Base-by-base conservation (phyloP, 2,888 invertebrate species). In the Cosmia trapezina region DNA sequence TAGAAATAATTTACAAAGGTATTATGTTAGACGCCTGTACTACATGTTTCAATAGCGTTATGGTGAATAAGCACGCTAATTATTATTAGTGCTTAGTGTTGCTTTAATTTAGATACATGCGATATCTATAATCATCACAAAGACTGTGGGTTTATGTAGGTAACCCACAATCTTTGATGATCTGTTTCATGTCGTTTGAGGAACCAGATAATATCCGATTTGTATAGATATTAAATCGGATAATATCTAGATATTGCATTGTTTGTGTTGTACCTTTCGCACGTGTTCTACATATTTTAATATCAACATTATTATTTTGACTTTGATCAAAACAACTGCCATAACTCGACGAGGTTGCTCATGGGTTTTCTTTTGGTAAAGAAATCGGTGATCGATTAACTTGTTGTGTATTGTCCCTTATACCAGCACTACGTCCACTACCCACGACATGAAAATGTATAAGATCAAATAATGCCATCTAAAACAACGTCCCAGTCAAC, bases 101-200 rank as follows among this genome's bases (percentile, higher is more conserved):
- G 8, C 12, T 7, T 19, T 33, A 33, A 57, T 57, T 57, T 19
- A 33, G 19, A 33, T 60, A 37, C 9, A 60, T 60, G n/a, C 17
- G 6, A 41, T 9, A 41, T 41, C n/a, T 59, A n/a, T 37, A 14
- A n/a, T 19, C 12, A 59, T 4, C 4, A n/a, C n/a, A 37, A 41
- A n/a, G 5, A 41, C 17, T 41, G 9, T 22, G 9, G n/a, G 17
- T 9, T 14, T n/a, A 33, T 14, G n/a, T n/a, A n/a, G n/a, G n/a
- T n/a, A n/a, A n/a, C n/a, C n/a, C n/a, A n/a, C n/a, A n/a, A n/a
- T n/a, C n/a, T n/a, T n/a, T n/a, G n/a, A n/a, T n/a, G 43, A 72
- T 19, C 22, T 8, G 60, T 72, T 72, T 45, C 61, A 73, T 51
- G 28, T 60, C 33, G 8, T 49, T 73, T 60, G 43, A 73, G 5